A percentile compares a stretch with the other conserved stretches of the same genome.
Evolutionary conservation across 1,140 invertebrate genomes (phyloP).

Genomic region (Trichonephila clavipes): DNA sequence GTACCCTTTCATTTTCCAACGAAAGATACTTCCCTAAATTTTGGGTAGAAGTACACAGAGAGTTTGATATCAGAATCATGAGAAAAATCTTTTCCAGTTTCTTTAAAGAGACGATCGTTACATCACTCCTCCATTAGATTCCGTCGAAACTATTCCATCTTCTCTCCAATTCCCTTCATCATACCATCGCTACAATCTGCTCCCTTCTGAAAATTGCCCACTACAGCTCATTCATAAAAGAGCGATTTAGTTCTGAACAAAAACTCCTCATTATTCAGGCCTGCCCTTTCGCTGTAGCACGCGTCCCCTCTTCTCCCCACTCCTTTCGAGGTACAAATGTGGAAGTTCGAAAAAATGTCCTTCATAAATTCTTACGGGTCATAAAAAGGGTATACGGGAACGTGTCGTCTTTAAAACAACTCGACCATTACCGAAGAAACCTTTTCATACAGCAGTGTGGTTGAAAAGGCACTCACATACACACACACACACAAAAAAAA

Average conservation of each 20-base stretch:
- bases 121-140: conserved; percentile 25
- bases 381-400: conserved; percentile 32
- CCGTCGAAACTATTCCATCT: conserved; percentile 38
- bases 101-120: conserved; percentile 45
- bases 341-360: conserved; percentile 46
- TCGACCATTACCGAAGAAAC: conserved; percentile 37
- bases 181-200: conserved; percentile 45
- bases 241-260: conserved; percentile 60
- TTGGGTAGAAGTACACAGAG: not conserved
- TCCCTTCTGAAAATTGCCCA: conserved; percentile 44
- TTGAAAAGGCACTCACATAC: conserved; percentile 9
- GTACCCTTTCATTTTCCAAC: not conserved
- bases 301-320: not conserved
- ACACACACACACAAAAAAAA: not conserved
- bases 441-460: conserved; percentile 51
- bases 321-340: not conserved
- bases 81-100: conserved; percentile 5
- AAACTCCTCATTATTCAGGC: conserved; percentile 59
- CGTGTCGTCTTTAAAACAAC: conserved; percentile 63
- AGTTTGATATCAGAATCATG: conserved; percentile 1
- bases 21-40: not conserved
- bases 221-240: conserved; percentile 64
- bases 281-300: conserved; percentile 60
- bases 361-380: conserved; percentile 56
- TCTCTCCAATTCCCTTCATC: conserved; percentile 15